phyloP scores from a whole-genome alignment of 2,797 vertebrate species.

The Bovichtus variegatus region DNA sequence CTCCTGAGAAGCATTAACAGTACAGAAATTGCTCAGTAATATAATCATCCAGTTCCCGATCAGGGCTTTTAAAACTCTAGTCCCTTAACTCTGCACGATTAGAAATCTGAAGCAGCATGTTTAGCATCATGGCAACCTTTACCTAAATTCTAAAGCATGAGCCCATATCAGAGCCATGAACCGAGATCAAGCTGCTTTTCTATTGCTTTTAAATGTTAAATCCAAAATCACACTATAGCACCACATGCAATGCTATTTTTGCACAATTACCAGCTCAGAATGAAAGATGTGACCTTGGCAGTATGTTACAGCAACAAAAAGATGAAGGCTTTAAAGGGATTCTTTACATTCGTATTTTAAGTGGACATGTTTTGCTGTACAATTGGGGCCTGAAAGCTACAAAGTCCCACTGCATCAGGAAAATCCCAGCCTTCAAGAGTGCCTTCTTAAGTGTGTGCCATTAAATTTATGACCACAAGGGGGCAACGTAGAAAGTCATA shows the following conservation, averaged over 20 bases:
- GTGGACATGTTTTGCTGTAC: conserved; percentile 1
- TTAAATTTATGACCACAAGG: neutral
- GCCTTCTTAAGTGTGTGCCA: neutral
- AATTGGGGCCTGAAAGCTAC: conserved; percentile 13
- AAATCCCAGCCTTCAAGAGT: neutral
- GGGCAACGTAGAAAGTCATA: neutral
- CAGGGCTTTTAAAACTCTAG: neutral
- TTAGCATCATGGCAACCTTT: neutral
- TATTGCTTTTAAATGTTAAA: conserved; percentile 26
- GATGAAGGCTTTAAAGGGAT: conserved; percentile 12
- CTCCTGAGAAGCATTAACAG: conserved; percentile 39
- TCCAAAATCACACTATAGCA: neutral
- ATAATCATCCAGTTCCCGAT: neutral
- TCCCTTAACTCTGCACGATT: neutral
- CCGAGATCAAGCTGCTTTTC: conserved; percentile 1
- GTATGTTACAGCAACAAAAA: conserved; percentile 14
- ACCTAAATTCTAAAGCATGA: conserved; percentile 9
- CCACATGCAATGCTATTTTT: conserved; percentile 1
- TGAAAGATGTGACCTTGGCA: conserved; percentile 5
- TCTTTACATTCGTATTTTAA: conserved; percentile 29
- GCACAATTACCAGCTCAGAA: neutral
- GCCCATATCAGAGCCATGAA: neutral
- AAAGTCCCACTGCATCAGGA: conserved; percentile 6
- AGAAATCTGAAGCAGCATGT: neutral
- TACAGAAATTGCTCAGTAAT: conserved; percentile 16